Evolutionary conservation across 1,140 invertebrate genomes (phyloP).

Genomic region (Latrodectus geometricus): DNA sequence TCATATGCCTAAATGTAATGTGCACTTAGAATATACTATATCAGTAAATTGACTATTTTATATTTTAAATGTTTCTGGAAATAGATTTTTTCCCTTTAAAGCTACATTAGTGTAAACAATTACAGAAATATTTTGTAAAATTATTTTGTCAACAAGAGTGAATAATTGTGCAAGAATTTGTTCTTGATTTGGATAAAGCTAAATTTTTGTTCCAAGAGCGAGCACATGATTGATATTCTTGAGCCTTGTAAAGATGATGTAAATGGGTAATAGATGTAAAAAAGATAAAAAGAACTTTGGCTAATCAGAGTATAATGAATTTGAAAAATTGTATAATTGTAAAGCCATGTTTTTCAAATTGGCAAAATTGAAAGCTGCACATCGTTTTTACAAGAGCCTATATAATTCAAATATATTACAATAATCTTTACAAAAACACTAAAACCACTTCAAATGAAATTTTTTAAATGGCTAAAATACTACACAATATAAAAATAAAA

Average conservation of each 20-base stretch:
- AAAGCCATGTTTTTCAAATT: conserved; percentile 34
- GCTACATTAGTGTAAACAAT: conserved; percentile 52
- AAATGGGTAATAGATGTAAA: conserved; percentile 50
- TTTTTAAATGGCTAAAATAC: conserved; percentile 27
- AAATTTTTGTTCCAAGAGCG: conserved; percentile 18
- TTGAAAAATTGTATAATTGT: conserved; percentile 59
- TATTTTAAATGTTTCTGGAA: conserved; percentile 6
- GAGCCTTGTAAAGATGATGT: conserved; percentile 50
- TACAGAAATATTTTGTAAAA: conserved; percentile 56
- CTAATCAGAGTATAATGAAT: conserved; percentile 49
- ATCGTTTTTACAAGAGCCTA: conserved; percentile 37
- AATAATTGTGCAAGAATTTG: conserved; percentile 36
- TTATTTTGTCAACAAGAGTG: conserved; percentile 2
- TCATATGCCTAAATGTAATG: not conserved
- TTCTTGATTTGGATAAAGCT: conserved; percentile 13
- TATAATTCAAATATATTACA: conserved; percentile 26
- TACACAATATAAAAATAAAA: conserved; percentile 34
- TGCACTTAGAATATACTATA: not conserved
- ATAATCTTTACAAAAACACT: conserved; percentile 50
- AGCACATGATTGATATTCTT: conserved; percentile 23
- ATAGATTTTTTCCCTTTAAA: not conserved
- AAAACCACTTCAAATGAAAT: conserved; percentile 47
- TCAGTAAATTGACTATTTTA: conserved; percentile 2
- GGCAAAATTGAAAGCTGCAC: conserved; percentile 53
- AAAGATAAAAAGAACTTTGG: conserved; percentile 51